Conservation (phyloP, 2,113 vertebrate species). For the Salvelinus fontinalis region DNA sequence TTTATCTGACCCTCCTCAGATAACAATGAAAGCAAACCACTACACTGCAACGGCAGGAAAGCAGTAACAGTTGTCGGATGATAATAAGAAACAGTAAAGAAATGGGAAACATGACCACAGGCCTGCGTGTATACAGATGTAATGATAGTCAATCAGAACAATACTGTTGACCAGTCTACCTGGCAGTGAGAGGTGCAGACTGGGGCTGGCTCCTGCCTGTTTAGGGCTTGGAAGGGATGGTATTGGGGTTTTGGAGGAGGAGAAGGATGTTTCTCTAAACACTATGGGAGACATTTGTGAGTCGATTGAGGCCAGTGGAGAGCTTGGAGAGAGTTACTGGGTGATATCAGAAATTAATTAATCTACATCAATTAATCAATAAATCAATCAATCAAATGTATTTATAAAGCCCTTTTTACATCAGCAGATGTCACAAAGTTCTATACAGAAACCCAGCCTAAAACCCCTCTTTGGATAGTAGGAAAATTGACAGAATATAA, state of each 20-base stretch:
- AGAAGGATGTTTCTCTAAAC: slow-evolving; percentile 4
- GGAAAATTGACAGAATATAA: no score
- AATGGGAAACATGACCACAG: slow-evolving; percentile 43
- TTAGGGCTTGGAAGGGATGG: slow-evolving; percentile 8
- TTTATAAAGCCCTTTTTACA: no score
- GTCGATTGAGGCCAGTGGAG: slow-evolving; percentile 22
- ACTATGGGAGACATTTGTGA: not conserved
- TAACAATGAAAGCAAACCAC: slow-evolving; percentile 37
- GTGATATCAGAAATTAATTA: no score
- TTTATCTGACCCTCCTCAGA: slow-evolving; percentile 48
- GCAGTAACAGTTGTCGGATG: slow-evolving; percentile 54
- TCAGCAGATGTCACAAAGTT: no score
- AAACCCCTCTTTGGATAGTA: no score
- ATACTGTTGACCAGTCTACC: slow-evolving; percentile 30
- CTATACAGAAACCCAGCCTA: no score
- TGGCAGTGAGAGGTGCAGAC: slow-evolving; percentile 30
- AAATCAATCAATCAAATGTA: no score
- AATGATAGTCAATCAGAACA: slow-evolving; percentile 50
- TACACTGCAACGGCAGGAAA: slow-evolving; percentile 48
- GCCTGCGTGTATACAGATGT: slow-evolving; percentile 45
- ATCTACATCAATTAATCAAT: no score
- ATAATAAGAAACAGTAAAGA: slow-evolving; percentile 42
- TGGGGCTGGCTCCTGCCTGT: not conserved
- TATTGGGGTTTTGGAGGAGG: not conserved
- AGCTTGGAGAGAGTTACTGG: not conserved